These are phyloP conservation scores for Takifugu flavidus DNA, from an alignment of 2,113 vertebrate genomes.

Conservation along the genomic window DNA sequence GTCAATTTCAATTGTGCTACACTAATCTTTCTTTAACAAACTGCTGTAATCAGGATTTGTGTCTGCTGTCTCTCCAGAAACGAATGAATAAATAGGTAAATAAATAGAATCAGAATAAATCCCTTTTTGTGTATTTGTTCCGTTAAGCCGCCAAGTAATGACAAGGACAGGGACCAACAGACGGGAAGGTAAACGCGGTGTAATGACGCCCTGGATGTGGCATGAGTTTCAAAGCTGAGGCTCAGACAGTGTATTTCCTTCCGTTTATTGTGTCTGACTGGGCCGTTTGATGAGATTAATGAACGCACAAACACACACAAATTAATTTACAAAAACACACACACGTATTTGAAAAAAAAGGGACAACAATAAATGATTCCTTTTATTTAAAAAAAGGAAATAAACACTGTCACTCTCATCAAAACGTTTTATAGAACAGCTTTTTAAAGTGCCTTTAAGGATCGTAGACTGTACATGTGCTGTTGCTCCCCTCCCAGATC, in stretches of 20 bases:
- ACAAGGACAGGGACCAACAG: constrained; percentile 2
- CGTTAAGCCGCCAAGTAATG: not conserved
- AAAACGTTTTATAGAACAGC: not conserved
- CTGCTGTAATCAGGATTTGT: not conserved
- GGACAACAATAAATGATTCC: constrained; percentile 46
- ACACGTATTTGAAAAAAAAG: constrained; percentile 39
- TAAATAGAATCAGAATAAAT: not conserved
- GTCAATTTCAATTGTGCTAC: not conserved
- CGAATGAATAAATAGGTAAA: not conserved
- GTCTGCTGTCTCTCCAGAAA: too few relatives aligned
- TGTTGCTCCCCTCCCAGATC: not conserved
- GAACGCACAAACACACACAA: constrained; percentile 28
- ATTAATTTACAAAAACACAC: constrained; percentile 32
- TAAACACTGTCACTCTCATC: constrained; percentile 28
- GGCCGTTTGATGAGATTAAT: constrained; percentile 27
- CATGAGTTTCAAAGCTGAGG: constrained; percentile 31
- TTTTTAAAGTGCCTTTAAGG: too few relatives aligned
- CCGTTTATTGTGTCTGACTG: constrained; percentile 25
- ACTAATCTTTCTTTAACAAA: not conserved
- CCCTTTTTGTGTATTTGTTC: not conserved
- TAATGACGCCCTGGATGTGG: constrained; percentile 16
- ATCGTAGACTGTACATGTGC: not conserved
- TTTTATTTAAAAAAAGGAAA: constrained; percentile 50
- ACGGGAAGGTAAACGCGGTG: not conserved
- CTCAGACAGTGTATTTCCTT: constrained; percentile 16